Evolutionary conservation across 2,113 vertebrate genomes (phyloP).

Genomic region (Epinephelus fuscoguttatus): DNA sequence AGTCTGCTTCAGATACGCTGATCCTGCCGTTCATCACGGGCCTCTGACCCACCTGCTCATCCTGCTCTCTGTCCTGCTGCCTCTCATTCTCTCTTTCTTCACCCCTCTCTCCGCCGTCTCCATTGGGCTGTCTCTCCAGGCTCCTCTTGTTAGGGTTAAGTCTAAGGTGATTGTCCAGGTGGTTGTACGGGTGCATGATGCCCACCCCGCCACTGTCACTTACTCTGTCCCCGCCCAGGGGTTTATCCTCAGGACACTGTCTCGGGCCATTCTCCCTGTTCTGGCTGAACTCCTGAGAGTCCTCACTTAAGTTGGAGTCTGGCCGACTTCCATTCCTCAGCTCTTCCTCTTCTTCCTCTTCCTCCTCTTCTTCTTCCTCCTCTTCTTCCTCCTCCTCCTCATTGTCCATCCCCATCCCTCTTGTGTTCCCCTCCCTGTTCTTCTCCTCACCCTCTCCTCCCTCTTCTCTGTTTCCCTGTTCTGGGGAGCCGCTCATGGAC

Average conservation of each 20-base stretch:
- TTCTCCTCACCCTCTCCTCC: constrained; percentile 91
- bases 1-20: constrained; percentile 88
- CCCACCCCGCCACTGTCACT: constrained; percentile 90
- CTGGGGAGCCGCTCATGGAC: constrained; percentile 94
- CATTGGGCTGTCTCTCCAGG: constrained; percentile 88
- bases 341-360: constrained; percentile 96
- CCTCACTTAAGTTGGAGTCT: constrained; percentile 96
- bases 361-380: constrained; percentile 92
- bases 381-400: constrained; percentile 91
- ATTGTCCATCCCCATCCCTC: constrained; percentile 91
- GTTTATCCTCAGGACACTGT: constrained; percentile 88
- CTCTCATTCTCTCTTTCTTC: constrained; percentile 86
- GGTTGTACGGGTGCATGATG: constrained; percentile 92
- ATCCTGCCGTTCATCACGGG: constrained; percentile 92
- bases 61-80: constrained; percentile 85
- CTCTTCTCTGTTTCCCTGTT: constrained; percentile 92
- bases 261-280: constrained; percentile 92
- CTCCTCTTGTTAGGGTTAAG: constrained; percentile 90
- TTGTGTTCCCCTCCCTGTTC: constrained; percentile 87
- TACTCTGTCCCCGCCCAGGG: constrained; percentile 89
- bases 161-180: constrained; percentile 96
- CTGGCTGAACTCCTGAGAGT: constrained; percentile 91
- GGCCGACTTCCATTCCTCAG: constrained; percentile 95
- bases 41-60: constrained; percentile 85
- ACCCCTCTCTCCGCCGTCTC: constrained; percentile 84